Conservation (phyloP, 1,140 invertebrate species). For the Chelonus insularis region DNA sequence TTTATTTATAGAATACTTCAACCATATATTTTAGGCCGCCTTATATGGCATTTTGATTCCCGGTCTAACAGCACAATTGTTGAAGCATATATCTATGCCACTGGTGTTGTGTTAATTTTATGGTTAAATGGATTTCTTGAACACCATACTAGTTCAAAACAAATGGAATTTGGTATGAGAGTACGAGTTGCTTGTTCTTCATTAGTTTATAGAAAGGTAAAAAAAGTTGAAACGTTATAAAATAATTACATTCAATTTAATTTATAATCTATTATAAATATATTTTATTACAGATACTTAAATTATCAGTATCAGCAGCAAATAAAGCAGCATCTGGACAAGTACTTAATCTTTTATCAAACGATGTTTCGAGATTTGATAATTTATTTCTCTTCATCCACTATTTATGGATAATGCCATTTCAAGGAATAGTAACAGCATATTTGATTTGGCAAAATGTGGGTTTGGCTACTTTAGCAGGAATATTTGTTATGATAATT, state of each 20-base stretch:
- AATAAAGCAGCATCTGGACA: conserved; percentile 73
- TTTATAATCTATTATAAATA: no score
- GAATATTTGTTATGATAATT: conserved; percentile 64
- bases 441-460: conserved; percentile 69
- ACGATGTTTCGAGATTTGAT: conserved; percentile 70
- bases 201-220: conserved; percentile 63
- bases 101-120: conserved; percentile 52
- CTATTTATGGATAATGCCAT: conserved; percentile 75
- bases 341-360: conserved; percentile 85
- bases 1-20: conserved; percentile 45
- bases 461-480: conserved; percentile 63
- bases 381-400: conserved; percentile 58
- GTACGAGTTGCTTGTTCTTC: conserved; percentile 61
- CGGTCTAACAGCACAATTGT: conserved; percentile 38
- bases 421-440: conserved; percentile 67
- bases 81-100: conserved; percentile 57
- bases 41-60: conserved; percentile 60
- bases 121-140: conserved; percentile 50
- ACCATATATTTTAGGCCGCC: conserved; percentile 49
- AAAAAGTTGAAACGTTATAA: neutral
- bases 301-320: conserved; percentile 57
- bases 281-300: conserved; percentile 51
- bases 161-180: conserved; percentile 61
- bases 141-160: conserved; percentile 54
- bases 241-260: neutral